Evolutionary conservation across 2,888 invertebrate species (phyloP).

Genomic region (Cheilosia impressa): DNA sequence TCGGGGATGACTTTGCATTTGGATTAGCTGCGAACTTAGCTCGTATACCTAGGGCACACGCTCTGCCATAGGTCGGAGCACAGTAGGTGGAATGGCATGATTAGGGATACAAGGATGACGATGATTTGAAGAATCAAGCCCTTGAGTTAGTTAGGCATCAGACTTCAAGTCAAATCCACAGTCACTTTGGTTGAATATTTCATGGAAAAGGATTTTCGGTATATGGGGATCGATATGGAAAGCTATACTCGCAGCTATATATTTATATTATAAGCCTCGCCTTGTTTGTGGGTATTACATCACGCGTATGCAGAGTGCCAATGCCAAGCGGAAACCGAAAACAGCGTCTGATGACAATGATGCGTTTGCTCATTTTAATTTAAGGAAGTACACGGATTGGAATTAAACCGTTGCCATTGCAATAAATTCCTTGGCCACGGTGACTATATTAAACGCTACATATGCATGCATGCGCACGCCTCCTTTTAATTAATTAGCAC

Average conservation of each 20-base stretch:
- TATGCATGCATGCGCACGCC: conserved; percentile 53
- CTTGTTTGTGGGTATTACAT: neutral
- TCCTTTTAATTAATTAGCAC: conserved; percentile 61
- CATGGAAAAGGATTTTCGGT: conserved; percentile 27
- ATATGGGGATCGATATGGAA: neutral
- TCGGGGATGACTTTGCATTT: conserved; percentile 67
- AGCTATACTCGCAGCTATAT: neutral
- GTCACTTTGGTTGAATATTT: conserved; percentile 52
- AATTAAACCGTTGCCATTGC: conserved; percentile 23
- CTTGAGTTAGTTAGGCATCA: conserved; percentile 33
- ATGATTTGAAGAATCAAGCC: conserved; percentile 40
- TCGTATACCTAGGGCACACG: neutral
- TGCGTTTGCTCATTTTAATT: neutral
- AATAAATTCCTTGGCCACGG: conserved; percentile 41
- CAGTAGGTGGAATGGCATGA: neutral
- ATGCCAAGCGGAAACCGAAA: neutral
- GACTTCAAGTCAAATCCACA: conserved; percentile 45
- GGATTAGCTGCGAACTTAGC: conserved; percentile 65
- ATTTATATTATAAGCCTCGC: too few relatives aligned
- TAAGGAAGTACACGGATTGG: too few relatives aligned
- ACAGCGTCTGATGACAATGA: neutral
- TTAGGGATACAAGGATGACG: conserved; percentile 43
- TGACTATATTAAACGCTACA: conserved; percentile 27
- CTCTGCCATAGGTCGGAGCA: neutral
- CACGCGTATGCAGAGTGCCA: neutral